A percentile compares a stretch with the other conserved stretches of the same genome.
Evolutionary conservation across 2,888 invertebrate genomes (phyloP).

Genomic region (Drosophila pegasa): DNA sequence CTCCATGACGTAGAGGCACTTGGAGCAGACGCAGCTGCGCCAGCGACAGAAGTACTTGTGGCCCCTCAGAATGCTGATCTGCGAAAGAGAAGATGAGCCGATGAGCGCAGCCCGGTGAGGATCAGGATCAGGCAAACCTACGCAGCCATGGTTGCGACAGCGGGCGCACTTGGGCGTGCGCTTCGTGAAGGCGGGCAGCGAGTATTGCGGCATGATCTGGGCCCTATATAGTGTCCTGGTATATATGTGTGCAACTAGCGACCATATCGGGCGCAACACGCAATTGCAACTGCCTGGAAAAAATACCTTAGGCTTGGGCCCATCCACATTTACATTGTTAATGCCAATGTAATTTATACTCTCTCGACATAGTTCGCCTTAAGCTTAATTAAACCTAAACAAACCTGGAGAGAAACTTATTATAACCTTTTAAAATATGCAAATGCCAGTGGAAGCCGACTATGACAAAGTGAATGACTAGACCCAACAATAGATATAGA

Average conservation of each 20-base stretch:
- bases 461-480: too few relatives aligned
- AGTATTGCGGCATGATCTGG: neutral
- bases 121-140: neutral
- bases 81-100: neutral
- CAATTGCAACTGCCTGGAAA: neutral
- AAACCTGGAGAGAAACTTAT: too few relatives aligned
- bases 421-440: too few relatives aligned
- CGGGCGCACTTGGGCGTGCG: neutral
- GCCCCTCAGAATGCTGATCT: neutral
- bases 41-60: conserved; percentile 3
- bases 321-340: neutral
- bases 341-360: neutral
- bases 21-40: neutral
- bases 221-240: neutral
- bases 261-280: neutral
- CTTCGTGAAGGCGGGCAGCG: neutral
- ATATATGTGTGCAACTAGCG: neutral
- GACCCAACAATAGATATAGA: too few relatives aligned
- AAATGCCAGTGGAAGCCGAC: too few relatives aligned
- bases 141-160: neutral
- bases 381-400: too few relatives aligned
- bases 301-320: too few relatives aligned
- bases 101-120: neutral
- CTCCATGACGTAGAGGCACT: neutral
- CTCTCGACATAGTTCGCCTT: too few relatives aligned